Conservation (phyloP, 2,888 invertebrate species). For the Torymus texanus region DNA sequence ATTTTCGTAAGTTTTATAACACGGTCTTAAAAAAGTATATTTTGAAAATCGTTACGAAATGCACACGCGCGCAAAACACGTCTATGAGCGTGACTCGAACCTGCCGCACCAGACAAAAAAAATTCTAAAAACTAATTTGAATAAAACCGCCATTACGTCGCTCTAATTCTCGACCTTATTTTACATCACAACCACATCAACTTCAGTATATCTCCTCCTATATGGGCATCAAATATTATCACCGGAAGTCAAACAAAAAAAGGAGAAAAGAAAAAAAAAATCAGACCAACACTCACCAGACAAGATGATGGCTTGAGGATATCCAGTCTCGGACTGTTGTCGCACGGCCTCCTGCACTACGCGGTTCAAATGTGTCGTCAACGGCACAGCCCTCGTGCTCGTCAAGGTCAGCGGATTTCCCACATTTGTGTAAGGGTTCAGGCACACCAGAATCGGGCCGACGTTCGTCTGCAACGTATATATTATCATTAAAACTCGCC, state of each 20-base stretch:
- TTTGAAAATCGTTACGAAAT: too few relatives aligned
- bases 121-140: too few relatives aligned
- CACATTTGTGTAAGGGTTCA: constrained; percentile 92
- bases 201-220: too few relatives aligned
- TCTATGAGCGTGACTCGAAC: too few relatives aligned
- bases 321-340: constrained; percentile 95
- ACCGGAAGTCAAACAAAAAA: neutral
- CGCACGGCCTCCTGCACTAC: constrained; percentile 94
- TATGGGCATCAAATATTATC: too few relatives aligned
- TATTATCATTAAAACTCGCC: neutral
- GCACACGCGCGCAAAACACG: too few relatives aligned
- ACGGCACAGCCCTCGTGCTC: constrained; percentile 84
- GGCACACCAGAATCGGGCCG: constrained; percentile 91
- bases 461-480: constrained; percentile 87
- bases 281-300: constrained; percentile 79
- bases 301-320: constrained; percentile 95
- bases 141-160: too few relatives aligned
- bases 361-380: constrained; percentile 89
- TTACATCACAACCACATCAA: too few relatives aligned
- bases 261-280: neutral
- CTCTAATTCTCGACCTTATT: too few relatives aligned
- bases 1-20: too few relatives aligned
- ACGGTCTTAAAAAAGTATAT: too few relatives aligned
- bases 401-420: constrained; percentile 91
- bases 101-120: too few relatives aligned